Evolutionary conservation across 2,113 vertebrate genomes (phyloP).

Genomic region (Beaufortia kweichowensis): DNA sequence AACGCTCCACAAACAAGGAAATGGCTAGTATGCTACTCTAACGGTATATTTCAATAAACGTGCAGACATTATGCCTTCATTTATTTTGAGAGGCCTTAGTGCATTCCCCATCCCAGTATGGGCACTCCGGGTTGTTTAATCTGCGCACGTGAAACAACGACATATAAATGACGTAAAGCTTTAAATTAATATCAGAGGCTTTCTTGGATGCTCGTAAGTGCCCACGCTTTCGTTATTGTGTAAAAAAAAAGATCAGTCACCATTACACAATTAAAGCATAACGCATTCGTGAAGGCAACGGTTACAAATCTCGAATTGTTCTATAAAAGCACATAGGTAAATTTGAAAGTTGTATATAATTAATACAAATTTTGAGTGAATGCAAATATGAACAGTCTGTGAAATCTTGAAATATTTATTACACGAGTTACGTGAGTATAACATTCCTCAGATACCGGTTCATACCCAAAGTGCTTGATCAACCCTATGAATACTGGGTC

Average conservation of each 20-base stretch:
- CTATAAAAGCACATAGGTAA: background rate
- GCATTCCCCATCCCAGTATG: slow-evolving; percentile 18
- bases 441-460: background rate
- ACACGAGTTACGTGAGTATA: no score
- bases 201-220: slow-evolving; percentile 46
- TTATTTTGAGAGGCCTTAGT: slow-evolving; percentile 21
- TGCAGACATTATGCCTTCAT: background rate
- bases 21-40: background rate
- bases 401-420: no score
- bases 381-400: no score
- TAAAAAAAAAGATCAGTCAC: slow-evolving; percentile 62
- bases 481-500: slow-evolving; percentile 50
- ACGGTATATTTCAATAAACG: background rate
- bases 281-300: background rate
- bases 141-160: background rate
- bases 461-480: background rate
- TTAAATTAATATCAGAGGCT: background rate
- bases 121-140: background rate
- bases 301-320: no score
- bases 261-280: slow-evolving; percentile 20
- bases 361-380: background rate
- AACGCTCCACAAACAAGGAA: background rate
- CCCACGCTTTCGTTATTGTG: slow-evolving; percentile 79
- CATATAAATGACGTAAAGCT: background rate
- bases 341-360: background rate